Conservation (phyloP, 2,113 vertebrate species). For the Rhynchomys soricoides region DNA sequence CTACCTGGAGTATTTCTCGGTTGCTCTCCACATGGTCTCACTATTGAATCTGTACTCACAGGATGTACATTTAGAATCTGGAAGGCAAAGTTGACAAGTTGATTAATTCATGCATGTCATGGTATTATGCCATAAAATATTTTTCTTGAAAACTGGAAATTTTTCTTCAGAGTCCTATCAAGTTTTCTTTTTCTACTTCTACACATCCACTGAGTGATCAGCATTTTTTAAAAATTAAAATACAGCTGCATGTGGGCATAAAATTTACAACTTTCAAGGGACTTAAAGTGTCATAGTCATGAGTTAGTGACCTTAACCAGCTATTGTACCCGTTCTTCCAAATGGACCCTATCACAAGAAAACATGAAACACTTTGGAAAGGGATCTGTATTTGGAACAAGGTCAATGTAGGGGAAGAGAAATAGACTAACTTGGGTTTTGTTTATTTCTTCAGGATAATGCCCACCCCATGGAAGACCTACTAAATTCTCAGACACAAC, state of each 20-base stretch:
- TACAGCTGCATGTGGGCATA: slow-evolving; percentile 67
- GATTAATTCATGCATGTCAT: slow-evolving; percentile 72
- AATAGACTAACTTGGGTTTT: not conserved
- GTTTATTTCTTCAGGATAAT: slow-evolving; percentile 49
- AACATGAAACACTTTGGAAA: slow-evolving; percentile 67
- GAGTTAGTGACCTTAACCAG: slow-evolving; percentile 76
- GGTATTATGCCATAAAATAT: slow-evolving; percentile 70
- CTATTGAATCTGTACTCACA: slow-evolving; percentile 55
- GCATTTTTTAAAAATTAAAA: slow-evolving; percentile 67
- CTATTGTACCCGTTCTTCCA: slow-evolving; percentile 65
- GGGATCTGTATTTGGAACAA: slow-evolving; percentile 59
- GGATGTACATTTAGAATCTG: slow-evolving; percentile 68
- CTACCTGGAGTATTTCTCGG: not conserved
- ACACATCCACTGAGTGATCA: slow-evolving; percentile 73
- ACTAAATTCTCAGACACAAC: not conserved
- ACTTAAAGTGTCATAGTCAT: slow-evolving; percentile 70
- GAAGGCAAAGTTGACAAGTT: slow-evolving; percentile 76
- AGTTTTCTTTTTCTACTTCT: slow-evolving; percentile 59
- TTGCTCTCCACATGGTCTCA: not conserved
- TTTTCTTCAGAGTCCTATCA: slow-evolving; percentile 80
- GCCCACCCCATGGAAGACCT: not conserved
- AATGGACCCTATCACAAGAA: slow-evolving; percentile 59
- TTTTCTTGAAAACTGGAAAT: slow-evolving; percentile 74
- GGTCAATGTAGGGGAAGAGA: not conserved
- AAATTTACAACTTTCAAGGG: slow-evolving; percentile 70